phyloP scores from a whole-genome alignment of 2,797 vertebrate genomes.

The Lophotriccus pileatus region DNA sequence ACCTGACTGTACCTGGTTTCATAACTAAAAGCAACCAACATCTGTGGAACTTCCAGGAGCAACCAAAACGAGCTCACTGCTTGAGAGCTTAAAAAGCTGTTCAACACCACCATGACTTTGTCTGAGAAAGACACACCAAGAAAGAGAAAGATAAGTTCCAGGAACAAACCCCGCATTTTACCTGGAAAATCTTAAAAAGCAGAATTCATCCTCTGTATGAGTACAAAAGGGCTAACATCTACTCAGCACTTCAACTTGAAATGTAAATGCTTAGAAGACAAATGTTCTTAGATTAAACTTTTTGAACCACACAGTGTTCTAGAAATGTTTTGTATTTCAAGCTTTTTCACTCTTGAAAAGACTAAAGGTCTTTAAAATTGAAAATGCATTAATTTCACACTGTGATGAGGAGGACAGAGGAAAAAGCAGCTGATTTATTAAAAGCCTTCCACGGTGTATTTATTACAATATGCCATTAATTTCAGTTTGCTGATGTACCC shows the following conservation, averaged over 20 bases:
- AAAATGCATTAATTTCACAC: neutral
- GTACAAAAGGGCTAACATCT: neutral
- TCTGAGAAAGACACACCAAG: neutral
- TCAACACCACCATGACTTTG: neutral
- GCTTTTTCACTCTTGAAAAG: neutral
- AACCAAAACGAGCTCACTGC: neutral
- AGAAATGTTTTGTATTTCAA: neutral
- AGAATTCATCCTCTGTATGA: neutral
- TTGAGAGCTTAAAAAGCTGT: neutral
- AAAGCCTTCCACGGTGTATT: neutral
- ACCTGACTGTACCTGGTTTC: neutral
- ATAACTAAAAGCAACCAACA: neutral
- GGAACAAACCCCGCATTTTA: neutral
- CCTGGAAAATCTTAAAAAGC: neutral
- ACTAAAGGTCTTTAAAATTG: neutral
- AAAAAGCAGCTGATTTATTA: neutral
- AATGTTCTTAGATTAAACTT: neutral
- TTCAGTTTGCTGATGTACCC: neutral
- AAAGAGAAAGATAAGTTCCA: neutral
- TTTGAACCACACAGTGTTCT: neutral
- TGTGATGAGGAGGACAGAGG: neutral
- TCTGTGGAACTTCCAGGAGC: neutral
- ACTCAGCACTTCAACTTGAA: no score
- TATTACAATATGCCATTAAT: neutral
- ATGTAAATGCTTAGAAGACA: no score